Evolutionary conservation across 2,113 vertebrate species (phyloP), one percentile per base, ranked within the genome.

Genomic region (Lamprotornis superbus): DNA sequence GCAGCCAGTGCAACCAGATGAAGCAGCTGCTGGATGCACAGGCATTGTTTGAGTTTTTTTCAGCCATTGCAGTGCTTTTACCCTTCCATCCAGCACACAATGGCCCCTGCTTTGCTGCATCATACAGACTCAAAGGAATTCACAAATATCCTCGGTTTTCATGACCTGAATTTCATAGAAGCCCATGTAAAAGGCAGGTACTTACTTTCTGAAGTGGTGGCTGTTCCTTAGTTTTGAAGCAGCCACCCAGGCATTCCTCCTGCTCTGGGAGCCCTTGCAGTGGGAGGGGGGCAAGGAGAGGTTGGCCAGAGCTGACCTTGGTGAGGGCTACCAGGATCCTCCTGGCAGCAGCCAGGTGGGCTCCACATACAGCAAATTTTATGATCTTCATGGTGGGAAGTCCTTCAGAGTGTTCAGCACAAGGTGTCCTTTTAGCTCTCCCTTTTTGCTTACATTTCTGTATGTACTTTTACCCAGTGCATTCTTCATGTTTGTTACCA

Each of bases 31-130:
- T 53, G 2, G 59, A 12, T 16, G 33, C 44, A 10, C 0, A 1
- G 35, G 33, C 61, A 8, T 10, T 22, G 4, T 12, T 9, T 6
- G 27, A 24, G 42, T 12, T 22, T 27, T 10, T 27, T 5, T 12
- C 39, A n/a, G 33, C 1, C 15, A 22, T 5, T 16, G 2, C 24
- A 15, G 37, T 22, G 0, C 27, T 84, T 59, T 35, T 16, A 15
- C n/a, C 13, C 35, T 33, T 39, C 40, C 13, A 4, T 7, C 11
- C 30, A 15, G 33, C 63, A 3, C 11, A 8, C 31, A 15, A 31
- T 1, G 18, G 22, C 2, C 17, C n/a, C 60, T 4, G 1, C 11
- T 75, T 35, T n/a, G 15, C 64, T 15, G 16, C 2, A 1, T 18
- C 0, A 0, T 15, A 11, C 28, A 9, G 10, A 27, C 40, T 15